These are phyloP conservation scores for Drosophila monieri DNA, from an alignment of 2,888 invertebrate species.

Conservation along the genomic window DNA sequence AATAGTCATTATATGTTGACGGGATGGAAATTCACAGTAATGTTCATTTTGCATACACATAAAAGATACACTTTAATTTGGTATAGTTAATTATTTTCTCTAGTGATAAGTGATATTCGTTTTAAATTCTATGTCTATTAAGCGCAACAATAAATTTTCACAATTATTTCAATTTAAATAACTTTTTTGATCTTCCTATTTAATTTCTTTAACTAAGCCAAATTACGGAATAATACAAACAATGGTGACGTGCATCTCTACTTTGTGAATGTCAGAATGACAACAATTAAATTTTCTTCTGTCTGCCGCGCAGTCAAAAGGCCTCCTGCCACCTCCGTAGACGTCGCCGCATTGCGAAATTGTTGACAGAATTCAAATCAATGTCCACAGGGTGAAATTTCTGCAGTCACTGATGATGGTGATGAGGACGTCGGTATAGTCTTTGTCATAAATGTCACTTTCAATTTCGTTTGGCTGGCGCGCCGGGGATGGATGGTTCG, in stretches of 20 bases:
- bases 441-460: conserved; percentile 72
- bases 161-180: no score
- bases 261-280: conserved; percentile 58
- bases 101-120: no score
- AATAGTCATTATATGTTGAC: conserved; percentile 17
- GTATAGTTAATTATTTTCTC: background rate
- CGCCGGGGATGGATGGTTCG: conserved; percentile 54
- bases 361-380: conserved; percentile 78
- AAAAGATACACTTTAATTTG: background rate
- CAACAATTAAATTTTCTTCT: conserved; percentile 61
- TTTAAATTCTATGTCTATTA: background rate
- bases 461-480: conserved; percentile 65
- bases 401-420: conserved; percentile 37
- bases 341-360: conserved; percentile 60
- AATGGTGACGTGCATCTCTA: conserved; percentile 21
- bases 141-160: no score
- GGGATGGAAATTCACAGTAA: background rate
- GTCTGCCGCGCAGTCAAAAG: conserved; percentile 21
- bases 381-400: conserved; percentile 44
- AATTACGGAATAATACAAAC: background rate
- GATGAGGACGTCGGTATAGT: conserved; percentile 35
- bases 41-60: background rate
- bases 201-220: background rate
- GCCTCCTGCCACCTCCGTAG: conserved; percentile 26
- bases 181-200: background rate